Evolutionary conservation across 2,797 vertebrate genomes (phyloP), one percentile per base, ranked within the genome.

Genomic region (Leptodactylus fallax): DNA sequence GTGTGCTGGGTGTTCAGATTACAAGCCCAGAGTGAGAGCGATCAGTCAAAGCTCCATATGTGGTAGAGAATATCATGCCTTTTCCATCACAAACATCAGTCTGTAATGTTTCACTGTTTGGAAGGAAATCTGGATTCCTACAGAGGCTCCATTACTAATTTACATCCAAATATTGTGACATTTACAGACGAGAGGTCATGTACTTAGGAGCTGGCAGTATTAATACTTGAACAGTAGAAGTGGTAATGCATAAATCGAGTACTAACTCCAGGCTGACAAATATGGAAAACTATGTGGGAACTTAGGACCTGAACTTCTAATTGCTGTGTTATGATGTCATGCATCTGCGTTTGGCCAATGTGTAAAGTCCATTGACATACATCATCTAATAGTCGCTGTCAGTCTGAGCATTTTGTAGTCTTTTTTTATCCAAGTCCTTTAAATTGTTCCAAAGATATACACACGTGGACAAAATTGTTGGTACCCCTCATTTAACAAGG

Each of bases 1-100:
- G 56, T 85, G 55, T n/a, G 21, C 85, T 36, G 49, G 23, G 58
- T 85, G 63, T 79, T 79, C 85, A 69, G 45, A 56, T 79, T 79
- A 86, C 85, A 86, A 51, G 49, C 49, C 58, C 47, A 69, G 56
- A 77, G 61, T 69, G 76, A 86, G 21, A 79, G 47, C 61, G 79
- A 47, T 80, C 77, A 86, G 76, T 79, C 47, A 79, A 69, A 79
- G 49, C 60, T 27, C 71, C 49, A 58, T 72, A 79, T 79, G 78
- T 79, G 55, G 78, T 36, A 79, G 14, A 60, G 45, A 78, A 78
- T 58, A 78, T 78, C 84, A 49, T 77, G 83, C 71, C 36, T 85
- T 78, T 74, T 85, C 83, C 72, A 85, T 85, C 45, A 65, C 47
- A 85, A 25, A 78, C 51, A 78, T 84, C 53, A 55, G 63, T 72